Evolutionary conservation across 2,888 invertebrate genomes (phyloP).

Genomic region (Meliscaeva auricollis): DNA sequence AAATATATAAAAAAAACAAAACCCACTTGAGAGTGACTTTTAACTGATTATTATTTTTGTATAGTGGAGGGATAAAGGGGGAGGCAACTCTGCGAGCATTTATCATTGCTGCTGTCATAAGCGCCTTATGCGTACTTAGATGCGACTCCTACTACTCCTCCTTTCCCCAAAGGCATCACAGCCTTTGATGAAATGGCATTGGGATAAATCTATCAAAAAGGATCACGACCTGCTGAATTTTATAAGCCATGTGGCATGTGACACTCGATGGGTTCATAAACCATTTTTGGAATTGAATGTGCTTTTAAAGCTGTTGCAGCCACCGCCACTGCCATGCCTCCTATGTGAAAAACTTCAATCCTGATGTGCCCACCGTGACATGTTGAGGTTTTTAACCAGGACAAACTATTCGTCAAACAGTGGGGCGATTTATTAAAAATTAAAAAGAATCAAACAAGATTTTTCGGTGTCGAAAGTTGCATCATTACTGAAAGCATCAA

Average conservation of each 20-base stretch:
- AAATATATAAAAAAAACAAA: not conserved
- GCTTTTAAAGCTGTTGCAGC: constrained; percentile 57
- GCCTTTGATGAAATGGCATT: not conserved
- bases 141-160: not conserved
- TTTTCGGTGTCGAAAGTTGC: too few species aligned
- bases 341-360: not conserved
- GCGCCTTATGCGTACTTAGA: constrained; percentile 53
- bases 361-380: constrained; percentile 37
- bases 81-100: constrained; percentile 39
- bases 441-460: not conserved
- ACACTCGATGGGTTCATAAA: constrained; percentile 31
- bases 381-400: constrained; percentile 61
- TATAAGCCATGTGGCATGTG: constrained; percentile 61
- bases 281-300: constrained; percentile 32
- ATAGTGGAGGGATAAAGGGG: not conserved
- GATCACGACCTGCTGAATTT: constrained; percentile 45
- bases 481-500: too few species aligned
- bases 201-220: constrained; percentile 61
- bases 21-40: constrained; percentile 47
- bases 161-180: not conserved
- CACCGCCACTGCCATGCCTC: too few species aligned
- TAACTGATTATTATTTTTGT: constrained; percentile 70
- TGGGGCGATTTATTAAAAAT: not conserved
- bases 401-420: not conserved
- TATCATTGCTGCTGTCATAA: constrained; percentile 58